Conservation (phyloP, 2,888 invertebrate species). For the Noctua fimbriata region DNA sequence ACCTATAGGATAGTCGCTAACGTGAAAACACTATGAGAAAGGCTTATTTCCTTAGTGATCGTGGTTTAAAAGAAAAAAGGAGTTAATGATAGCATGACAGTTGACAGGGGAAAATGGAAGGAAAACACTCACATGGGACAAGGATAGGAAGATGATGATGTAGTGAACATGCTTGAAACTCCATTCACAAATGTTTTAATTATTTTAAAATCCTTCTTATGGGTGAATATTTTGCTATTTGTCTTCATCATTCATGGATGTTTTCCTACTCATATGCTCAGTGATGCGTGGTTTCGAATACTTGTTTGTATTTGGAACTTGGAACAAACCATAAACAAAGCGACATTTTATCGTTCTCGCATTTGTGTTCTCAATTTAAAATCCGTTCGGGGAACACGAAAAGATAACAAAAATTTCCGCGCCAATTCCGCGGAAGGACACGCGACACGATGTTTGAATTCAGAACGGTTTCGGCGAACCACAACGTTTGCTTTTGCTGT, state of each 20-base stretch:
- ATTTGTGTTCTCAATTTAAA: conserved; percentile 89
- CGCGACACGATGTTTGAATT: conserved; percentile 88
- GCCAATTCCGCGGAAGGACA: conserved; percentile 89
- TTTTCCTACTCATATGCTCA: neutral
- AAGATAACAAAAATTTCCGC: conserved; percentile 90
- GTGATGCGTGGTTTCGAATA: conserved; percentile 22
- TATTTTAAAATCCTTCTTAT: neutral
- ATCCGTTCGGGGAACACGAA: conserved; percentile 90
- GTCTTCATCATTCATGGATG: conserved; percentile 3
- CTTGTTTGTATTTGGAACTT: conserved; percentile 47
- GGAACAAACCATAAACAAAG: conserved; percentile 55
- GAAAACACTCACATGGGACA: neutral
- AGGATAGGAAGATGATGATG: neutral
- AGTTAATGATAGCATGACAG: neutral
- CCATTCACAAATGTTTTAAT: too few species aligned
- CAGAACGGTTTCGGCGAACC: conserved; percentile 87
- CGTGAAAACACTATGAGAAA: neutral
- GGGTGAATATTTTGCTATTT: neutral
- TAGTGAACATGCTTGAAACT: too few species aligned
- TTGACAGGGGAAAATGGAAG: neutral
- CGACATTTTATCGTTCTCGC: conserved; percentile 80
- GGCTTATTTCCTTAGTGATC: neutral
- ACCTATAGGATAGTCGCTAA: neutral
- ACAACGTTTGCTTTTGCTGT: conserved; percentile 66
- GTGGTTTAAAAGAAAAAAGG: neutral